These are phyloP conservation scores for Enteromius radiatus DNA, from an alignment of 2,797 vertebrate genomes.

Conservation along the genomic window DNA sequence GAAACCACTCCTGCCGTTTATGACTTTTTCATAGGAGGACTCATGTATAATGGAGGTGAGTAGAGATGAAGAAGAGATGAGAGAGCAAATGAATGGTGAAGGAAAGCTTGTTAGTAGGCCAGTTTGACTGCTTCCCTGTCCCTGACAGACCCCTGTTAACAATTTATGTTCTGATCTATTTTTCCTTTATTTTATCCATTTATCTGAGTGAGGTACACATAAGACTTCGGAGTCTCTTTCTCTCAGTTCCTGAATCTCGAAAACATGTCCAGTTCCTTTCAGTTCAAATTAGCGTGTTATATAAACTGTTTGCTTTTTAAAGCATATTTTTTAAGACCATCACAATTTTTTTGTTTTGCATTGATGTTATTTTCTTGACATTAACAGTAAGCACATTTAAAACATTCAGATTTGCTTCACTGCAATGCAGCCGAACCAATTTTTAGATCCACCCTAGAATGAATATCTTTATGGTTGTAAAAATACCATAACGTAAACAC, in stretches of 20 bases:
- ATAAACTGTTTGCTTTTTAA: background rate
- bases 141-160: constrained; percentile 46
- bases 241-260: background rate
- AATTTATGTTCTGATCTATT: constrained; percentile 50
- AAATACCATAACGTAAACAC: constrained; percentile 34
- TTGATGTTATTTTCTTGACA: background rate
- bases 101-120: constrained; percentile 53
- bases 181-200: constrained; percentile 42
- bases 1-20: constrained; percentile 50
- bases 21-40: constrained; percentile 56
- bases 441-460: background rate
- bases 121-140: constrained; percentile 43
- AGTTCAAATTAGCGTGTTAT: background rate
- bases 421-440: background rate
- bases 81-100: constrained; percentile 53
- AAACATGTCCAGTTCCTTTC: background rate
- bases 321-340: background rate
- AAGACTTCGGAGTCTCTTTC: background rate
- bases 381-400: constrained; percentile 13
- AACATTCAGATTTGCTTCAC: background rate
- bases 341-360: background rate
- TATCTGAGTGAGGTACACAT: constrained; percentile 26
- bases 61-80: constrained; percentile 41
- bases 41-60: constrained; percentile 59
- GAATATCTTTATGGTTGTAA: constrained; percentile 5